Percentiles rank a stretch among this genome's conserved stretches.
phyloP scores from a whole-genome alignment of 1,140 invertebrate species.

The Helicorthomorpha holstii region DNA sequence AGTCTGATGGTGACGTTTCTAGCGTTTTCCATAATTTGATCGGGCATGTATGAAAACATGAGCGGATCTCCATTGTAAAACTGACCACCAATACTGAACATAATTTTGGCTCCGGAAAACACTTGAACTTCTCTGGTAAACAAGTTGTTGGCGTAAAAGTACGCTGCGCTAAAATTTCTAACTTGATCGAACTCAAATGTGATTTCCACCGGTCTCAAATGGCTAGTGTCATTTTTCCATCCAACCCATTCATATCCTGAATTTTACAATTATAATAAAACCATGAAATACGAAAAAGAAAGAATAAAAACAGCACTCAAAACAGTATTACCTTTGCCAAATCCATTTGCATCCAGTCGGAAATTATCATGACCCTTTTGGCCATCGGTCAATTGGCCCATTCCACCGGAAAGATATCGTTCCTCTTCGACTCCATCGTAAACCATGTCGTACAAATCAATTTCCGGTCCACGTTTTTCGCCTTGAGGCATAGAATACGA shows the following conservation, averaged over 20 bases:
- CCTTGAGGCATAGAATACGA: constrained; percentile 72
- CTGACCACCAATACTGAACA: constrained; percentile 64
- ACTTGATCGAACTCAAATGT: constrained; percentile 75
- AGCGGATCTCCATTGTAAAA: constrained; percentile 55
- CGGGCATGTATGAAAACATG: constrained; percentile 53
- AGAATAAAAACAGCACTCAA: background rate
- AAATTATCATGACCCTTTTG: constrained; percentile 60
- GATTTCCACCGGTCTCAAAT: constrained; percentile 46
- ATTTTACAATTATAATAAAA: constrained; percentile 18
- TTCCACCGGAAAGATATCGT: constrained; percentile 47
- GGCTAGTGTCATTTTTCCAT: constrained; percentile 64
- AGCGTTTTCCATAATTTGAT: constrained; percentile 61
- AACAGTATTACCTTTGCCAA: constrained; percentile 43
- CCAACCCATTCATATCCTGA: constrained; percentile 74
- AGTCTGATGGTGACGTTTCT: constrained; percentile 68
- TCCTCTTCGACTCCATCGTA: constrained; percentile 75
- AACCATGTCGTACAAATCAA: constrained; percentile 73
- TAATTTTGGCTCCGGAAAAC: constrained; percentile 55
- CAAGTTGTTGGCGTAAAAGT: constrained; percentile 59
- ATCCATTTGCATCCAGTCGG: constrained; percentile 41
- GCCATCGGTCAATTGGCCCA: constrained; percentile 79
- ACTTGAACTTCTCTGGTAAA: constrained; percentile 53
- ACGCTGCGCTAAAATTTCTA: constrained; percentile 66
- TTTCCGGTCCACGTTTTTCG: constrained; percentile 46
- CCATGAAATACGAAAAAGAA: background rate